Base-by-base conservation (phyloP, 2,797 vertebrate genomes). In the Odontamblyopus rebecca region DNA sequence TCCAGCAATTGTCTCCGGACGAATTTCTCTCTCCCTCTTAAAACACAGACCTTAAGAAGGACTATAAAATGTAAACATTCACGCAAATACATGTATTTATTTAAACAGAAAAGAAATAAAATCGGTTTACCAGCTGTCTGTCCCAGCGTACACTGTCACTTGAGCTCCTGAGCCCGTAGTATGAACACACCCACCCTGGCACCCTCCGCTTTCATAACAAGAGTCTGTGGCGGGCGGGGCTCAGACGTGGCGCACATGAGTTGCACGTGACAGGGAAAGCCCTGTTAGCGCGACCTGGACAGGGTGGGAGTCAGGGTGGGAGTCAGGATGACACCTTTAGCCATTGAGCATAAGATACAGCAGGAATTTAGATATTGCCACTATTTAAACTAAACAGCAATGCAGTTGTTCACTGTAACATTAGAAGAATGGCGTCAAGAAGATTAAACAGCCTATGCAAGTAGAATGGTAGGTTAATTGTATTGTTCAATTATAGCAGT, bases 151-250 rank as follows among this genome's bases (percentile, higher is more conserved):
- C n/a, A 44, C 61, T 12, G 32, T 67, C 6, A 12, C 2, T 50
- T 7, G 3, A 19, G 29, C 68, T 18, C 6, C 6, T 30, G 23
- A 0, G 23, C 30, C 59, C 4, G 27, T 0, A 7, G 41, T 2
- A 48, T 4, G 15, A 9, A 13, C 67, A 78, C 71, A 11, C 77
- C 64, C 68, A 48, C 72, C 1, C 3, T 50, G 63, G 15, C 68
- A 48, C 72, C 2, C 5, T 56, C 59, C 9, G 77, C 66, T 83
- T 83, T 86, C 84, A 81, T 84, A 29, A 59, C 26, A 29, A 13
- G 9, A 0, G 5, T 4, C 19, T 2, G 26, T 2, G 57, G 1
- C 23, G 78, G 84, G 86, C 75, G 84, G 82, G 56, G 82, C 60
- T 61, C 57, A 0, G 1, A 15, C 23, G 62, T 6, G 0, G 4